Base-by-base conservation (phyloP, 2,113 vertebrate genomes). In the Sula dactylatra region DNA sequence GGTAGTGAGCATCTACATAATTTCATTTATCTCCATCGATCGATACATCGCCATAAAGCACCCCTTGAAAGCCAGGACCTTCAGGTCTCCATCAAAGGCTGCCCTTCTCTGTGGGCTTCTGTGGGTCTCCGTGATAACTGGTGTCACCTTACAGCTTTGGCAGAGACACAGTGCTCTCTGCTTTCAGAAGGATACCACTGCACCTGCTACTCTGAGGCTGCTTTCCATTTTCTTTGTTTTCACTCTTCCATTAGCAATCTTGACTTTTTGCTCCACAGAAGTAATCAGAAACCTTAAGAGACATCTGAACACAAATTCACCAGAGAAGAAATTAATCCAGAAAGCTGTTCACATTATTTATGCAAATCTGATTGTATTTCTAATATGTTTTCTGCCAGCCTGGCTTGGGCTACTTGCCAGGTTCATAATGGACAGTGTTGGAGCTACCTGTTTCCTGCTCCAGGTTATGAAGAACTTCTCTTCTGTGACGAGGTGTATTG, bases 341-440 rank as follows among this genome's bases (percentile, higher is more conserved):
- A 98, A 94, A 88, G 97, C 98, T 1, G 3, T 97, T 29, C 86
- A 56, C n/a, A 95, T 98, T 49, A 85, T 98, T 69, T 96, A 95
- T 65, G 88, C 98, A 9, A 98, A 98, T 49, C 78, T 98, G 91
- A n/a, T 26, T 0, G 93, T 98, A 40, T 99, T 98, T 26, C 38
- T 98, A 11, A 4, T 98, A 50, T 98, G 98, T 58, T 99, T 99
- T 78, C 70, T 98, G 40, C 98, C 98, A 2, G 20, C 97, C 44
- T 92, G 90, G 21, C 19, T 97, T n/a, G 96, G 87, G 11, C 7
- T 98, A 47, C 90, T 98, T 0, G 18, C 81, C 36, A 76, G n/a
- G 17, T 11, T 91, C 10, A 36, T 93, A 44, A 10, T 65, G 18
- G 67, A 92, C 18, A 61, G 5, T 0, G 0, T 22, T 0, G 34